Percentiles rank a stretch among this genome's conserved stretches.
Conservation (phyloP, 2,888 invertebrate species). For the Anthoptus insignis region DNA sequence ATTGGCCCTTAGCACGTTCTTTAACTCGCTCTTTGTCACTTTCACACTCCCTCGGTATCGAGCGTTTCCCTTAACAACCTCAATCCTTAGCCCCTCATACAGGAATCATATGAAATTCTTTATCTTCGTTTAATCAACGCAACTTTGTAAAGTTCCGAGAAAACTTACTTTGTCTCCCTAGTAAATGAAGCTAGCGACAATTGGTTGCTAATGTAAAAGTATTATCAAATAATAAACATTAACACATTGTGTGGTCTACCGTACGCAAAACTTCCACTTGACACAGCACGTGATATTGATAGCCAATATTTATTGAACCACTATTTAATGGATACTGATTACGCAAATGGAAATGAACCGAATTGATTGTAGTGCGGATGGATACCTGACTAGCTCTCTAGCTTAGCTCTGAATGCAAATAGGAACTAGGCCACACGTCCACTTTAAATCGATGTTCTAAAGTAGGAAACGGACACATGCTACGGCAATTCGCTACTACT, state of each 20-base stretch:
- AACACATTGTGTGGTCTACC: neutral
- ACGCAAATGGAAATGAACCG: conserved; percentile 28
- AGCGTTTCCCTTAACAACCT: too few species aligned
- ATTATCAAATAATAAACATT: neutral
- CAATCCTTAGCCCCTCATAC: too few species aligned
- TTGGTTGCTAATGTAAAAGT: neutral
- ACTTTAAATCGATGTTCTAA: conserved; percentile 21
- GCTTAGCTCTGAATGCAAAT: conserved; percentile 14
- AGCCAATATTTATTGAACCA: conserved; percentile 45
- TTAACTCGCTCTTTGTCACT: too few species aligned
- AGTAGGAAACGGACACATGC: conserved; percentile 1
- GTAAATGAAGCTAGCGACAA: too few species aligned
- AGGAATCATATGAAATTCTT: too few species aligned
- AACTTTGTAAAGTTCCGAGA: too few species aligned
- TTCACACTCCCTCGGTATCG: too few species aligned
- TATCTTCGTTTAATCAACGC: too few species aligned
- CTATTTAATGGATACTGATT: conserved; percentile 46
- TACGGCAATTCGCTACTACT: neutral
- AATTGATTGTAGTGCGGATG: conserved; percentile 17
- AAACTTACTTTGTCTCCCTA: too few species aligned
- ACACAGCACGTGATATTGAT: conserved; percentile 47
- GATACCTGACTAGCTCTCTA: conserved; percentile 17
- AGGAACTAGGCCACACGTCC: conserved; percentile 16
- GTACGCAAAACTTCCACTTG: conserved; percentile 27
- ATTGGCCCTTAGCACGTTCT: too few species aligned